Evolutionary conservation across 2,797 vertebrate genomes (phyloP).

Genomic region (Muscicapa comitata): DNA sequence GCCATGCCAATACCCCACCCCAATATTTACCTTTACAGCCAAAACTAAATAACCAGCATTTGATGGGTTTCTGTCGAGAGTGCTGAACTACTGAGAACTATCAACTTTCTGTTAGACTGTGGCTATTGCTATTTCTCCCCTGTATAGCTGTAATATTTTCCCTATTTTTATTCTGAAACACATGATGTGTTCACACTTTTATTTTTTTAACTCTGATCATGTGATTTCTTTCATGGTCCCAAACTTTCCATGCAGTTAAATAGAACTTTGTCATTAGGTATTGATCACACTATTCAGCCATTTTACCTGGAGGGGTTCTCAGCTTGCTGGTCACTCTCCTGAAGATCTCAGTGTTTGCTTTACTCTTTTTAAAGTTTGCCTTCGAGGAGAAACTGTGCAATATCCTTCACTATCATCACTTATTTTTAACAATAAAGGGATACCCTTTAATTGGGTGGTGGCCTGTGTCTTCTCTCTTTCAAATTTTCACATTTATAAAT

Average conservation of each 20-base stretch:
- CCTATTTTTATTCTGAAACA: background rate
- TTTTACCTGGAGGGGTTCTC: background rate
- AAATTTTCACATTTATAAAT: background rate
- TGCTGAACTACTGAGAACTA: background rate
- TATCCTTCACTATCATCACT: background rate
- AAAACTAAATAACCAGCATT: background rate
- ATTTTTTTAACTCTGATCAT: background rate
- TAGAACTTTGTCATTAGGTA: background rate
- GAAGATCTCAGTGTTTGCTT: background rate
- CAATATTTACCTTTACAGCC: background rate
- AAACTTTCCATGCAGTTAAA: background rate
- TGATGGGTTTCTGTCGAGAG: background rate
- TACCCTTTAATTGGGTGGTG: background rate
- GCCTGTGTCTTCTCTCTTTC: background rate
- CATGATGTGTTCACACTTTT: fast-evolving
- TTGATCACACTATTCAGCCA: background rate
- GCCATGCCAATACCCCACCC: background rate
- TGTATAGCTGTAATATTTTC: background rate
- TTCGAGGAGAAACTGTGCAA: background rate
- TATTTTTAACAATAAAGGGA: background rate
- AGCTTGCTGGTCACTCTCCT: background rate
- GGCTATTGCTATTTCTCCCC: background rate
- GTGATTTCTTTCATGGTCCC: background rate
- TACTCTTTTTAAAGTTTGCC: background rate
- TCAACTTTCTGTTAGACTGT: background rate